Base-by-base conservation (phyloP, 2,113 vertebrate species). In the Columbina picui region DNA sequence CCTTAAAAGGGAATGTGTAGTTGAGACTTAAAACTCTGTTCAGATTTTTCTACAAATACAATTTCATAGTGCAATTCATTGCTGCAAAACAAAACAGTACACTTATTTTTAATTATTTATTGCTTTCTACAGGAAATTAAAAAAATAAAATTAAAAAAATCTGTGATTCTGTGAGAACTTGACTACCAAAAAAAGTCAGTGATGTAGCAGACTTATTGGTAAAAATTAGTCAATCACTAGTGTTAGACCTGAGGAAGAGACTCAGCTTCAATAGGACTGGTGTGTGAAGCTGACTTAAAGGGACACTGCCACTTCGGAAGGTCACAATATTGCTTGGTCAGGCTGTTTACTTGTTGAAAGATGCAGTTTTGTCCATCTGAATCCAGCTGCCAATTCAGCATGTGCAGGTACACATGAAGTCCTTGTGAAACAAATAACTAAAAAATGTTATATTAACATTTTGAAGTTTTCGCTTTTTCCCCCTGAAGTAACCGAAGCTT, bases 361-460 rank as follows among this genome's bases (percentile, higher is more conserved):
- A 23, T 14, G 7, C 2, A 4, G 14, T 8, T 61, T 69, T 13
- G 16, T 36, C 9, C 73, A 87, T 0, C 11, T 21, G 36, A 87
- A 57, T 52, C 36, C 60, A 74, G 49, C 11, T 34, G 27, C 47
- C 47, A 56, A 57, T 67, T 56, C 36, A 57, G 30, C 6, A 70
- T 0, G 0, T 4, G 9, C 18, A 41, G 10, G 50, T 30, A 27
- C 22, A 22, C 2, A 8, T 14, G 16, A 81, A 50, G 17, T 15
- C 15, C 15, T 25, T 23, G 12, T 10, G 16, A 57, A 78, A 63
- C 4, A 67, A 86, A 25, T 50, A 79, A 55, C 19, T 0, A 1
- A 32, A 77, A 60, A 43, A 50, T 2, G 8, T 23, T n/a, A 20
- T n/a, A 22, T 39, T 47, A 70, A 39, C 21, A 45, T 69, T 85